phyloP scores from a whole-genome alignment of 1,140 invertebrate species.

The Drosophila carrolli region DNA sequence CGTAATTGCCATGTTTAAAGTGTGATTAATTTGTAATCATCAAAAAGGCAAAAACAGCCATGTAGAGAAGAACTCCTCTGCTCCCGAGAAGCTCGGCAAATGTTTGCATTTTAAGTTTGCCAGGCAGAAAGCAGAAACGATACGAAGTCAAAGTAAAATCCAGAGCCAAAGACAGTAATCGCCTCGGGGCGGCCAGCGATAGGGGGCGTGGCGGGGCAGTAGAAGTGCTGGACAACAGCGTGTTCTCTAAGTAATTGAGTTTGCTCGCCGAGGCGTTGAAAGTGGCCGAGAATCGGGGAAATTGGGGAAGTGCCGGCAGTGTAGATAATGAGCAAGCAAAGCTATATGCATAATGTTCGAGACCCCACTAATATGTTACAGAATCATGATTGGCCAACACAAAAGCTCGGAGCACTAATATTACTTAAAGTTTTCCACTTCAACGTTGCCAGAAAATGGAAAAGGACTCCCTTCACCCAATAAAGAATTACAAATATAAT shows the following conservation, averaged over 20 bases:
- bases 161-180: constrained; percentile 38
- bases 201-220: not conserved
- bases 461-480: too few species aligned
- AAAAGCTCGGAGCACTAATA: constrained; percentile 1
- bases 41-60: constrained; percentile 71
- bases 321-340: constrained; percentile 32
- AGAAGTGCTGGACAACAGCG: constrained; percentile 44
- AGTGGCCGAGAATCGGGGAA: constrained; percentile 7
- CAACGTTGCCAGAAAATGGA: not conserved
- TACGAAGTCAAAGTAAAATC: constrained; percentile 27
- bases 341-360: constrained; percentile 20
- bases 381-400: not conserved
- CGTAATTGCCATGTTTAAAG: constrained; percentile 83
- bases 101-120: constrained; percentile 61
- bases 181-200: constrained; percentile 29
- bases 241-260: constrained; percentile 70
- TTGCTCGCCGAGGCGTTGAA: constrained; percentile 45
- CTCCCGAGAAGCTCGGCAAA: constrained; percentile 36
- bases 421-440: not conserved
- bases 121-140: constrained; percentile 19
- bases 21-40: constrained; percentile 84
- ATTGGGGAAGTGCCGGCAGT: not conserved
- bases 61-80: constrained; percentile 25
- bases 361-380: not conserved
- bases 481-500: too few species aligned